Conservation (phyloP, 2,888 invertebrate species). For the Leptopilina drosophilae region DNA sequence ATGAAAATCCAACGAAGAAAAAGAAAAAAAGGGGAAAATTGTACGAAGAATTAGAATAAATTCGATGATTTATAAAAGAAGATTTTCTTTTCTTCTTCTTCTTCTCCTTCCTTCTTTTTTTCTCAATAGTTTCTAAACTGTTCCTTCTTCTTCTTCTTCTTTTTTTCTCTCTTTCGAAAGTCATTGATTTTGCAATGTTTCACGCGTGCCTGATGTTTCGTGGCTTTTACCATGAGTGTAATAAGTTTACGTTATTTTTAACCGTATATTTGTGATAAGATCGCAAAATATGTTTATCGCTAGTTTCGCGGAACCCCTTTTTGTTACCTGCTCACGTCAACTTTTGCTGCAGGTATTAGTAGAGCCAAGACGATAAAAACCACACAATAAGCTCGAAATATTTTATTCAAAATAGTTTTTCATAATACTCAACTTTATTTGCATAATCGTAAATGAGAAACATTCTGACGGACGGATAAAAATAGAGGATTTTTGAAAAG, state of each 20-base stretch:
- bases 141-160: background rate
- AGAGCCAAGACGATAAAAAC: slow-evolving; percentile 30
- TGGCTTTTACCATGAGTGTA: slow-evolving; percentile 31
- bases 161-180: background rate
- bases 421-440: background rate
- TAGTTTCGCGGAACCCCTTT: slow-evolving; percentile 33
- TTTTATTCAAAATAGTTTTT: slow-evolving; percentile 10
- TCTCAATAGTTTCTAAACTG: background rate
- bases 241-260: slow-evolving; percentile 50
- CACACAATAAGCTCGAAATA: slow-evolving; percentile 32
- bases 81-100: background rate
- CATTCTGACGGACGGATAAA: background rate
- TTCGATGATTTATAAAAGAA: background rate
- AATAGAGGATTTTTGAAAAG: background rate
- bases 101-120: background rate
- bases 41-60: slow-evolving; percentile 11
- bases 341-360: background rate
- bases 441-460: slow-evolving; percentile 17
- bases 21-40: slow-evolving; percentile 15
- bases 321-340: slow-evolving; percentile 44
- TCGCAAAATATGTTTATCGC: slow-evolving; percentile 45
- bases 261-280: slow-evolving; percentile 43
- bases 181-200: slow-evolving; percentile 33
- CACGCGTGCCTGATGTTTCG: slow-evolving; percentile 30
- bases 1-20: background rate